Percentiles rank a stretch among this genome's conserved stretches.
Conservation (phyloP, 2,888 invertebrate species). For the Julus scanicus region DNA sequence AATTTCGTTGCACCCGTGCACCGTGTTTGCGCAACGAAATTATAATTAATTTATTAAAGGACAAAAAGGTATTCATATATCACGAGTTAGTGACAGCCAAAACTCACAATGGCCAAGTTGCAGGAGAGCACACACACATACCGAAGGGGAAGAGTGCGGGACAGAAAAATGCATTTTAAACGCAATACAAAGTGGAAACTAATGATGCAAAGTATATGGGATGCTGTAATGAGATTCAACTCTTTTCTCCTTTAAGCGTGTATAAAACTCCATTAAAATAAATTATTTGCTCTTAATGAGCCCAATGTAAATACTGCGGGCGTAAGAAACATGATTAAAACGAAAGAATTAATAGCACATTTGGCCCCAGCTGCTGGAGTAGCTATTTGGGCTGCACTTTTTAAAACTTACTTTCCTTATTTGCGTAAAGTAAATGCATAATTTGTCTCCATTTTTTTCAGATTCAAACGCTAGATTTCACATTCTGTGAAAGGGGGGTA, state of each 20-base stretch:
- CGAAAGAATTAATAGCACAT: not conserved
- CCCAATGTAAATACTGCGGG: slow-evolving; percentile 44
- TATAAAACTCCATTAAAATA: slow-evolving; percentile 26
- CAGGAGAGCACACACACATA: not conserved
- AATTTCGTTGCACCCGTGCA: slow-evolving; percentile 44
- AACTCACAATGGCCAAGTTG: not conserved
- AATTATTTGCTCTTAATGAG: slow-evolving; percentile 43
- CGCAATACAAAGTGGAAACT: slow-evolving; percentile 41
- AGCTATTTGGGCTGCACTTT: not conserved
- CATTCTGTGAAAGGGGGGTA: no score
- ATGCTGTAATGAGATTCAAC: slow-evolving; percentile 36
- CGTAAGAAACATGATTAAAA: slow-evolving; percentile 31
- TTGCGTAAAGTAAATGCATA: not conserved
- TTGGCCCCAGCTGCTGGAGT: slow-evolving; percentile 5
- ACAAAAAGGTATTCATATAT: slow-evolving; percentile 45
- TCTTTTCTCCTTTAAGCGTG: not conserved
- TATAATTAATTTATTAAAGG: slow-evolving; percentile 37
- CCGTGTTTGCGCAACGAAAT: slow-evolving; percentile 16
- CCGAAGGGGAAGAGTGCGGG: not conserved
- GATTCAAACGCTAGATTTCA: not conserved
- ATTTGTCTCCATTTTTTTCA: not conserved
- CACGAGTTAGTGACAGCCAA: slow-evolving; percentile 3
- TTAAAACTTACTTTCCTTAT: not conserved
- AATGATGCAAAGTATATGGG: slow-evolving; percentile 42
- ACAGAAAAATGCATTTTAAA: slow-evolving; percentile 47